A percentile compares a stretch with the other conserved stretches of the same genome.
These are phyloP conservation scores for Lordiphosa andalusiaca DNA, from an alignment of 2,888 invertebrate species.

Conservation along the genomic window DNA sequence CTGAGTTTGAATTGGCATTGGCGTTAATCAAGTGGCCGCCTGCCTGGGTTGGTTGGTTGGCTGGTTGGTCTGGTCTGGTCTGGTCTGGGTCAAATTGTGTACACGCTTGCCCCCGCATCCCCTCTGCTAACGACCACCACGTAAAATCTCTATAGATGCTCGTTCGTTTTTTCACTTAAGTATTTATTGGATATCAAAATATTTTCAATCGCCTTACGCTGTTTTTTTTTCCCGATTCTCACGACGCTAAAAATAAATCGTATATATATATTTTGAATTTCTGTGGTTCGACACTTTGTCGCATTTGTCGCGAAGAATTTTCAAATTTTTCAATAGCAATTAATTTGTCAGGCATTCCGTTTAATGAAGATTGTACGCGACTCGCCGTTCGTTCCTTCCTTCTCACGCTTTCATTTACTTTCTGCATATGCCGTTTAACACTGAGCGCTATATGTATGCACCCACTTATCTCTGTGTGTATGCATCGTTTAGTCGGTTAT, in stretches of 20 bases:
- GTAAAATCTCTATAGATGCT: constrained; percentile 25
- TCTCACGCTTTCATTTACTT: constrained; percentile 22
- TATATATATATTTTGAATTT: constrained; percentile 35
- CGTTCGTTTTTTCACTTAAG: constrained; percentile 32
- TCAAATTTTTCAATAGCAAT: constrained; percentile 56
- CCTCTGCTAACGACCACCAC: constrained; percentile 1
- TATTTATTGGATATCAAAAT: constrained; percentile 70
- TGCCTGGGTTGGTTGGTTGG: constrained; percentile 21
- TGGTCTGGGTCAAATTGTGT: constrained; percentile 56
- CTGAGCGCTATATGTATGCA: constrained; percentile 17
- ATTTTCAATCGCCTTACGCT: constrained; percentile 53
- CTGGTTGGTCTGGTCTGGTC: constrained; percentile 31
- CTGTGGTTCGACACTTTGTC: constrained; percentile 59
- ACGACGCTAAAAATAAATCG: constrained; percentile 60
- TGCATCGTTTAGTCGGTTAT: constrained; percentile 69
- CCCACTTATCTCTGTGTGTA: constrained; percentile 46
- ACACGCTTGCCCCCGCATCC: constrained; percentile 51
- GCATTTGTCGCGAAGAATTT: constrained; percentile 48
- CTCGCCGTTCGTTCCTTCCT: constrained; percentile 22
- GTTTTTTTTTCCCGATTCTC: constrained; percentile 22
- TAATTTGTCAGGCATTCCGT: constrained; percentile 42
- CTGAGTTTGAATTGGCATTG: constrained; percentile 71
- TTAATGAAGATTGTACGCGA: constrained; percentile 18
- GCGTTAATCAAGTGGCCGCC: constrained; percentile 68
- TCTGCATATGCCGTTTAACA: constrained; percentile 61